A percentile compares a stretch with the other conserved stretches of the same genome.
Conservation (phyloP, 2,113 vertebrate genomes). For the Chroicocephalus ridibundus region DNA sequence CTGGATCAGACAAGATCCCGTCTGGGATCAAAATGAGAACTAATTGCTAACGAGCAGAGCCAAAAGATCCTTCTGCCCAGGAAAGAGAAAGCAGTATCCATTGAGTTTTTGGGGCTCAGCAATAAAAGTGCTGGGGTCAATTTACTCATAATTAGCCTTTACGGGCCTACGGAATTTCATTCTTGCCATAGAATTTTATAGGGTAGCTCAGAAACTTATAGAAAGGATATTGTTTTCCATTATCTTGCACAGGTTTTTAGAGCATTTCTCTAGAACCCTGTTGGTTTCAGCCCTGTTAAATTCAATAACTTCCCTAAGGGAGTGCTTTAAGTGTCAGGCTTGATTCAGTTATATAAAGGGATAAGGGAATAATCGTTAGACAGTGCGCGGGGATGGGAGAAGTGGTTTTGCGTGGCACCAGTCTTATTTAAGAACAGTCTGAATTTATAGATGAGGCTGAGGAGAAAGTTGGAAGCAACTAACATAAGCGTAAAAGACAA, state of each 20-base stretch:
- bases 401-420: slow-evolving; percentile 43
- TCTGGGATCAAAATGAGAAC: fast-evolving
- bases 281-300: slow-evolving; percentile 58
- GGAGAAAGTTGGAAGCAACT: slow-evolving; percentile 30
- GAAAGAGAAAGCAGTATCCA: not conserved
- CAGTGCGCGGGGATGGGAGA: slow-evolving; percentile 10
- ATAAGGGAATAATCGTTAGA: slow-evolving; percentile 48
- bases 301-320: slow-evolving; percentile 61
- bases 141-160: not conserved
- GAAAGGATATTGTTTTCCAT: not conserved
- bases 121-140: not conserved
- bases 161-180: not conserved
- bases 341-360: slow-evolving; percentile 59
- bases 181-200: not conserved
- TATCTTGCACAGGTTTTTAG: slow-evolving; percentile 8
- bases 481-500: not conserved
- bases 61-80: not conserved
- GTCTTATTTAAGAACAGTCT: slow-evolving; percentile 52
- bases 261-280: slow-evolving; percentile 27
- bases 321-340: slow-evolving; percentile 59
- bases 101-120: not conserved
- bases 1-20: not conserved
- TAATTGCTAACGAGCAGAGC: not conserved
- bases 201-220: not conserved
- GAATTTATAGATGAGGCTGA: slow-evolving; percentile 57